Evolutionary conservation across 2,888 invertebrate genomes (phyloP), one percentile per base, ranked within the genome.

Genomic region (Hirtodrosophila trivittata): DNA sequence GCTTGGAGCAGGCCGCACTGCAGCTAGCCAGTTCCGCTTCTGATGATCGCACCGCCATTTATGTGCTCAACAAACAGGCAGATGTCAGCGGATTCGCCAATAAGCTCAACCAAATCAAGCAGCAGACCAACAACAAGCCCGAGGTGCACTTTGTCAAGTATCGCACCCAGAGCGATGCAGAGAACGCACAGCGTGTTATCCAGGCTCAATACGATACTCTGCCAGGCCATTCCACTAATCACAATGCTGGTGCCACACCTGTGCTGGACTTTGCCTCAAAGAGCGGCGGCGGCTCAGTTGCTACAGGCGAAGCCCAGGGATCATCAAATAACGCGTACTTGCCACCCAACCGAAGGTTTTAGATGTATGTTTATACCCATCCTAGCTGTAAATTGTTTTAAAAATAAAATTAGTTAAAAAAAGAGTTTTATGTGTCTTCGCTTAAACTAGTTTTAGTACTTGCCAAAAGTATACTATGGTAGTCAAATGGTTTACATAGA

Each of bases 121-220:
- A 59, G 9, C 77, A 74, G 50, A 49, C 62, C 26, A 70, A 49
- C 42, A 76, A 85, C 47, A 88, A 83, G 59, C 89, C 89, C 14
- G 89, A 89, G 55, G 88, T 89, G 25, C 88, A 88, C 58, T 89
- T 89, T 50, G 87, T 90, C 46, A 90, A 90, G 52, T 90, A 90
- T 64, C 87, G 86, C 51, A 90, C 88, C 0, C 77, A 75, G 43
- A 82, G 86, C 52, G 89, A 90, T 80, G 89, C 89, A 1, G 82
- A 86, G 49, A 86, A 88, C 63, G 90, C 90, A 1, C 87, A 89
- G 64, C 86, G 81, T 10, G 56, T 81, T 3, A 90, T 90, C 35
- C 89, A 89, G 73, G 78, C 86, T 28, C 86, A 89, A 50, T 89
- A 89, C 38, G 88, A 89, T 51, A 43, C 77, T 1, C 43, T 86